These are phyloP conservation scores for Ophion slaviceki DNA, from an alignment of 2,888 invertebrate species.

Conservation along the genomic window DNA sequence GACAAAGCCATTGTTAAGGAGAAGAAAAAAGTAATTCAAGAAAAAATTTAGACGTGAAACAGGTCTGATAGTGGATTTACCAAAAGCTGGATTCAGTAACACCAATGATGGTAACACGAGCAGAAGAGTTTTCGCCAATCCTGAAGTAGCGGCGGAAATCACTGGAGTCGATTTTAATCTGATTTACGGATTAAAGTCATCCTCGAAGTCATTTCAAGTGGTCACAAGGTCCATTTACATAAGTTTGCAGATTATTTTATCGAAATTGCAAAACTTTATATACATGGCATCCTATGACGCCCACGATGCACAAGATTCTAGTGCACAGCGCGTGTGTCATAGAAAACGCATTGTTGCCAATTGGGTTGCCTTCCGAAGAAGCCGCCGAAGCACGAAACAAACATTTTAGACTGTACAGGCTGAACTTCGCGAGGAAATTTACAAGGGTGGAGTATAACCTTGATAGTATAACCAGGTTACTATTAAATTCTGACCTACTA, in stretches of 20 bases:
- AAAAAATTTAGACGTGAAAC: neutral
- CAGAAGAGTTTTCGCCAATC: slow-evolving; percentile 33
- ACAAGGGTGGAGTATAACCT: too few relatives aligned
- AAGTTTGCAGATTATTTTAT: slow-evolving; percentile 13
- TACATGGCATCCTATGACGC: neutral
- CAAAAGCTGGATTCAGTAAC: slow-evolving; percentile 33
- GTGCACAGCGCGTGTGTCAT: neutral
- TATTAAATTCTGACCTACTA: too few relatives aligned
- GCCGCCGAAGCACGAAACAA: neutral
- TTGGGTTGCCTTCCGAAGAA: neutral
- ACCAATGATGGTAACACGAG: slow-evolving; percentile 44
- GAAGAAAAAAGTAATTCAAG: neutral
- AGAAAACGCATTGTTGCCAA: neutral
- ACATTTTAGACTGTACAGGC: neutral
- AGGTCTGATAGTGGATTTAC: slow-evolving; percentile 30
- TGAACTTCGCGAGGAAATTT: neutral
- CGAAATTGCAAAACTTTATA: slow-evolving; percentile 21
- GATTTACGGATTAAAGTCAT: slow-evolving; percentile 18
- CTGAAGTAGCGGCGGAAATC: neutral
- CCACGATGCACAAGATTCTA: slow-evolving; percentile 4
- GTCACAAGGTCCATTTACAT: slow-evolving; percentile 12
- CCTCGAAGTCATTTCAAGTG: slow-evolving; percentile 39
- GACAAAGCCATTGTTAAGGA: slow-evolving; percentile 5
- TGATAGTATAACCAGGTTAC: too few relatives aligned
- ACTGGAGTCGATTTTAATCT: slow-evolving; percentile 31